Conservation (phyloP, 2,888 invertebrate species). For the Ichneumon xanthorius region DNA sequence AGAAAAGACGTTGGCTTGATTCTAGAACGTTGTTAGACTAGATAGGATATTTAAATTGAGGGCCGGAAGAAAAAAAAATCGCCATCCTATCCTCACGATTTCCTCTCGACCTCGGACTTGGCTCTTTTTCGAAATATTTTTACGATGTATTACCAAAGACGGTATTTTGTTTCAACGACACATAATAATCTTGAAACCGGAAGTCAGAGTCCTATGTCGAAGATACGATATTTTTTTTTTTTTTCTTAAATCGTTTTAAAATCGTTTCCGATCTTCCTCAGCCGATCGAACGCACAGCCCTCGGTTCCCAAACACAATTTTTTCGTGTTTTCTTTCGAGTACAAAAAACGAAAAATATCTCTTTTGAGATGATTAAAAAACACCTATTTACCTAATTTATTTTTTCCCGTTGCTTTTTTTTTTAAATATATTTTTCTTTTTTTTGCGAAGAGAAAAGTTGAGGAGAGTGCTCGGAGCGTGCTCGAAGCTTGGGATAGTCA, state of each 20-base stretch:
- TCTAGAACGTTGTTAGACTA: conserved; percentile 16
- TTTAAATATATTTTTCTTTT: background rate
- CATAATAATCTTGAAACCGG: conserved; percentile 13
- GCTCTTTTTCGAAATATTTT: conserved; percentile 29
- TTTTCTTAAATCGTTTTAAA: background rate
- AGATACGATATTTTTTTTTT: conserved; percentile 6
- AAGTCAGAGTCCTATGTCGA: conserved; percentile 3
- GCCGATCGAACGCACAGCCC: conserved; percentile 58
- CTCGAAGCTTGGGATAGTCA: conserved; percentile 48
- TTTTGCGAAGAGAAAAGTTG: conserved; percentile 12
- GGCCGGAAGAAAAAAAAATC: conserved; percentile 11
- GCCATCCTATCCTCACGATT: conserved; percentile 5
- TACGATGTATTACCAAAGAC: conserved; percentile 58
- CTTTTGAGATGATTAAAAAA: conserved; percentile 24
- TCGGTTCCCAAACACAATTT: conserved; percentile 10
- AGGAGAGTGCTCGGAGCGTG: conserved; percentile 37
- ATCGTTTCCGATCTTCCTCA: conserved; percentile 59
- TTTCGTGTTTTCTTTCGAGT: background rate
- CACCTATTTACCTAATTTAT: conserved; percentile 13
- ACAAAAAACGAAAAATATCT: conserved; percentile 23
- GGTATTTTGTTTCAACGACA: conserved; percentile 21
- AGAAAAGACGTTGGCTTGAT: conserved; percentile 5
- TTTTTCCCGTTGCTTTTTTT: conserved; percentile 27
- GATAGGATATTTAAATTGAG: conserved; percentile 45
- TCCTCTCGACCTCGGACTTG: conserved; percentile 4